These are phyloP conservation scores for Catharus fuscescens DNA, from an alignment of 2,113 vertebrate species.

Conservation along the genomic window DNA sequence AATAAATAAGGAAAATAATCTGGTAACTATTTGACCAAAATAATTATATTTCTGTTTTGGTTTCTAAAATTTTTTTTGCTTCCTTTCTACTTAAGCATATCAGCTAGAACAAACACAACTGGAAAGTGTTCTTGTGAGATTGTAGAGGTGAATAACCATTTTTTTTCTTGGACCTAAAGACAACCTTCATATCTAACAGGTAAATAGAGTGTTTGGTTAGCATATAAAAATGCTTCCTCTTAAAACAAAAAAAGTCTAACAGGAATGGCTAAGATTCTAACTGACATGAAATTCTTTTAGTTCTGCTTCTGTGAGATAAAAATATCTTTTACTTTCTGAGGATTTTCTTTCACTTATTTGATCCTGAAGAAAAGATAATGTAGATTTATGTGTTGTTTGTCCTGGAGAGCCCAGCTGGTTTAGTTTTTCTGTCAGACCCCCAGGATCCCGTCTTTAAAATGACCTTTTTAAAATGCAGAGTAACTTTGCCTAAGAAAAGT, in stretches of 20 bases:
- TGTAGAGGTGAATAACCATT: neutral
- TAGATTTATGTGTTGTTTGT: conserved; percentile 40
- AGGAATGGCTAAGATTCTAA: neutral
- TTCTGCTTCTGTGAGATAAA: conserved; percentile 13
- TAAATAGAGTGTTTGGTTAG: neutral
- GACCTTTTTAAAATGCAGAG: neutral
- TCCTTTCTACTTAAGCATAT: neutral
- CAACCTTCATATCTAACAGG: neutral
- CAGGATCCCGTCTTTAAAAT: neutral
- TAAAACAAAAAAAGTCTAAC: neutral
- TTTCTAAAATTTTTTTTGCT: neutral
- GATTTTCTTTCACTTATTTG: conserved; percentile 29
- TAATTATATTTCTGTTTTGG: neutral
- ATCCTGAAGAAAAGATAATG: conserved; percentile 11
- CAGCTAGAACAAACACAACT: neutral
- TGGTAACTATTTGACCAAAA: neutral
- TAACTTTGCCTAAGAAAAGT: conserved; percentile 19
- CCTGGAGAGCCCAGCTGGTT: conserved; percentile 41
- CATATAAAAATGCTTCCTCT: neutral
- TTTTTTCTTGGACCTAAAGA: neutral
- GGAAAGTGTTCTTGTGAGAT: neutral
- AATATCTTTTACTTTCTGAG: conserved; percentile 20
- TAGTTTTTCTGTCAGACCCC: conserved; percentile 50
- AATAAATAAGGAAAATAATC: neutral
- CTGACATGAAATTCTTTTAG: neutral